Evolutionary conservation across 1,140 invertebrate species (phyloP).

Genomic region (Globodera ellingtonae): DNA sequence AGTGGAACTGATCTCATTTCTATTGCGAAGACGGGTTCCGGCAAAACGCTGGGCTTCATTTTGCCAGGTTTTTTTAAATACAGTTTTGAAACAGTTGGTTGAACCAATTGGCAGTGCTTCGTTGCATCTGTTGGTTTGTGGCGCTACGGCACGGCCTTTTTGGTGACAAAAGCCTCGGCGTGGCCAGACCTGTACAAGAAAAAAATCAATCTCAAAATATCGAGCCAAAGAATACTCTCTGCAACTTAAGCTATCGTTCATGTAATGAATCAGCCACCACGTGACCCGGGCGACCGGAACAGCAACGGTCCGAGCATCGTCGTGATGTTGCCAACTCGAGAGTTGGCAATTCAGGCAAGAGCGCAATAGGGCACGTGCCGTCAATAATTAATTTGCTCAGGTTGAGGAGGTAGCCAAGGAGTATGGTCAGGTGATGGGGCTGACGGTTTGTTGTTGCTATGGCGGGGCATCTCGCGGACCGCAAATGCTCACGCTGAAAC

Average conservation of each 20-base stretch:
- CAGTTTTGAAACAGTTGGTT: slow-evolving; percentile 25
- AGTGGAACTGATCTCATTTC: slow-evolving; percentile 85
- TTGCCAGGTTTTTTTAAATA: slow-evolving; percentile 24
- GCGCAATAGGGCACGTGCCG: slow-evolving; percentile 31
- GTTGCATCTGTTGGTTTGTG: slow-evolving; percentile 88
- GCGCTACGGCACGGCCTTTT: slow-evolving; percentile 71
- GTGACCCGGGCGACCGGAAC: slow-evolving; percentile 17
- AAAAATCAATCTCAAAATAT: not conserved
- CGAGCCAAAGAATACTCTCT: not conserved
- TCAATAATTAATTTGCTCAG: slow-evolving; percentile 78
- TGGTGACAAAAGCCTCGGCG: slow-evolving; percentile 69
- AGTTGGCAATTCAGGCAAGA: slow-evolving; percentile 85
- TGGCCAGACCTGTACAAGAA: not conserved
- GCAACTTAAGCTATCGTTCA: slow-evolving; percentile 76
- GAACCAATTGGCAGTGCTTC: slow-evolving; percentile 66
- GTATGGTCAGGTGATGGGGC: slow-evolving; percentile 80
- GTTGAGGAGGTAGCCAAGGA: slow-evolving; percentile 87
- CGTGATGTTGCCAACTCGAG: slow-evolving; percentile 88
- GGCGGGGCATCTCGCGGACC: slow-evolving; percentile 89
- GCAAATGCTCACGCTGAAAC: slow-evolving; percentile 80
- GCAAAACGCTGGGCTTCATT: slow-evolving; percentile 77
- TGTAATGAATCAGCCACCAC: slow-evolving; percentile 80
- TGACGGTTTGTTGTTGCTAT: slow-evolving; percentile 88
- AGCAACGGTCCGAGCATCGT: slow-evolving; percentile 67
- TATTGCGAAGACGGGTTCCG: slow-evolving; percentile 87